Evolutionary conservation across 2,113 vertebrate genomes (phyloP).

Genomic region (Coturnix japonica): DNA sequence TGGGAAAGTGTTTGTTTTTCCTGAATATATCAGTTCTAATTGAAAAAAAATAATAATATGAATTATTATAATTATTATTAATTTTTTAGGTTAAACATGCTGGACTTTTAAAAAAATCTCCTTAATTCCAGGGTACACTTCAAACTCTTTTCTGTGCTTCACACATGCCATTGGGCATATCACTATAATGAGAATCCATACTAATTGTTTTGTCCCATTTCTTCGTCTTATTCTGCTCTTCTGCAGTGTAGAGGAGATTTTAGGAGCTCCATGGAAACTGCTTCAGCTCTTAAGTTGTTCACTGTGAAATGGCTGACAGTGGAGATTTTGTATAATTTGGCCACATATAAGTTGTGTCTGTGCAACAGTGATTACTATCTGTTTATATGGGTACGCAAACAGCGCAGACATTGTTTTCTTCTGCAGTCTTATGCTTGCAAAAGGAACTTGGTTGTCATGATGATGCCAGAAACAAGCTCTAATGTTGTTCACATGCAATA

Average conservation of each 20-base stretch:
- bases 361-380: background rate
- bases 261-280: background rate
- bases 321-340: background rate
- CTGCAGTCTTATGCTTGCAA: background rate
- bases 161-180: background rate
- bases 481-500: background rate
- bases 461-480: background rate
- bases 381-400: background rate
- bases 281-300: background rate
- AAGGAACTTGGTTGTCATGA: background rate
- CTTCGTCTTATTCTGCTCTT: background rate
- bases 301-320: too few relatives aligned
- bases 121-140: background rate
- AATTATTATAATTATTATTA: too few relatives aligned
- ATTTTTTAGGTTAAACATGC: background rate
- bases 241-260: background rate
- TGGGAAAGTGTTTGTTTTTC: background rate
- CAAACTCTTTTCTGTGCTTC: background rate
- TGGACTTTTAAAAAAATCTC: accelerated
- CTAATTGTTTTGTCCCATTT: background rate
- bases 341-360: background rate
- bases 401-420: background rate
- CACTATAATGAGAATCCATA: background rate
- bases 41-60: background rate
- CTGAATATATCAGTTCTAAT: background rate